phyloP scores from a whole-genome alignment of 2,797 vertebrate species.

The Enteromius paludinosus region DNA sequence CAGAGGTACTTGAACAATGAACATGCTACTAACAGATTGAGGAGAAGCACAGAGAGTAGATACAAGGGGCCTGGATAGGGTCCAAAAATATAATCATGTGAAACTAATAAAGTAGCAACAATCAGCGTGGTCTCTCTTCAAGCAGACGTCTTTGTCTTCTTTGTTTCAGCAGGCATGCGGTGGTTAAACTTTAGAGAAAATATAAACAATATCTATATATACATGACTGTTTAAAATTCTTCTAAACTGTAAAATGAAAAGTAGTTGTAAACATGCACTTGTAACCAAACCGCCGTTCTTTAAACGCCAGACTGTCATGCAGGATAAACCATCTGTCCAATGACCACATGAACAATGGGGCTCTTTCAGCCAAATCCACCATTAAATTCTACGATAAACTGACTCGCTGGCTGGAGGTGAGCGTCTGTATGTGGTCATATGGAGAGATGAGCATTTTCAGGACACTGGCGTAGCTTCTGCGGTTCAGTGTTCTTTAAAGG shows the following conservation, averaged over 20 bases:
- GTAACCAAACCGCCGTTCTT: constrained; percentile 64
- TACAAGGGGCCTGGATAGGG: constrained; percentile 49
- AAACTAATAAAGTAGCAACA: constrained; percentile 49
- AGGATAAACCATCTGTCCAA: constrained; percentile 50
- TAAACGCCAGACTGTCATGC: constrained; percentile 64
- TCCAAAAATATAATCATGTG: constrained; percentile 59
- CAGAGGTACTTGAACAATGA: constrained; percentile 57
- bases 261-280: constrained; percentile 83
- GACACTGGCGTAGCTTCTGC: constrained; percentile 59
- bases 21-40: constrained; percentile 62
- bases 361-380: constrained; percentile 38
- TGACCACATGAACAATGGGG: constrained; percentile 52
- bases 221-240: constrained; percentile 72
- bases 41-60: constrained; percentile 67
- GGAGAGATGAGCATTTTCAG: constrained; percentile 56
- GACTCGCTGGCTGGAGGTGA: constrained; percentile 6
- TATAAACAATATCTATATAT: constrained; percentile 77
- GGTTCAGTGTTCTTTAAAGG: constrained; percentile 76
- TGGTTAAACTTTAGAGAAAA: constrained; percentile 74
- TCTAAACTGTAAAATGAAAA: constrained; percentile 70
- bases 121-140: constrained; percentile 60
- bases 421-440: constrained; percentile 49
- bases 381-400: constrained; percentile 34
- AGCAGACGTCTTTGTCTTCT: constrained; percentile 63
- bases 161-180: constrained; percentile 79